A percentile compares a stretch with the other conserved stretches of the same genome.
phyloP scores from a whole-genome alignment of 2,888 invertebrate genomes.

The Lepidochitona cinerea region DNA sequence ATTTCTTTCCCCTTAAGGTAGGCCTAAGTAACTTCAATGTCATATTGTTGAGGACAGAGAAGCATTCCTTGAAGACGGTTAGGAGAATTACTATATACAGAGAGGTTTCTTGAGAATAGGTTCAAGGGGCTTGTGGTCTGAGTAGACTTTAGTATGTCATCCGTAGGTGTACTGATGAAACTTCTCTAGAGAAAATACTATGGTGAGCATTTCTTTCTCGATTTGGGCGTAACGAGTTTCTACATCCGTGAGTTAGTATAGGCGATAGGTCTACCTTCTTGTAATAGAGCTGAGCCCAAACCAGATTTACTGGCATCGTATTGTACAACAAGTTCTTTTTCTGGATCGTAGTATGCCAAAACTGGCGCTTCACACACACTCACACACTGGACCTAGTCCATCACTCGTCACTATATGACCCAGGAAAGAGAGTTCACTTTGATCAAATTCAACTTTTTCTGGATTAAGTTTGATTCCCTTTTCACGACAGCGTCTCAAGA shows the following conservation, averaged over 20 bases:
- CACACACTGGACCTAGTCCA: conserved; percentile 23
- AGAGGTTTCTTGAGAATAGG: too few species aligned
- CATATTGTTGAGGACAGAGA: too few species aligned
- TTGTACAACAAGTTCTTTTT: neutral
- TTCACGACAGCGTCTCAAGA: conserved; percentile 21
- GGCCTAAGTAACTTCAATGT: too few species aligned
- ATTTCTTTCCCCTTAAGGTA: too few species aligned
- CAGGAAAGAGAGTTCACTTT: conserved; percentile 3
- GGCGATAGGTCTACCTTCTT: neutral
- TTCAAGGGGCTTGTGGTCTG: too few species aligned
- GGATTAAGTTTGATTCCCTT: conserved; percentile 19
- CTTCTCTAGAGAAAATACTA: neutral
- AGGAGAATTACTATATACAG: too few species aligned
- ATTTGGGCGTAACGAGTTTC: neutral
- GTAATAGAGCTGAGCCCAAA: neutral
- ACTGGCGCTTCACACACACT: neutral
- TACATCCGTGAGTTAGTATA: neutral
- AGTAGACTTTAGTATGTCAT: too few species aligned
- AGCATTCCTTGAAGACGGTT: too few species aligned
- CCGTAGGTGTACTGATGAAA: neutral
- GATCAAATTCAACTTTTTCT: conserved; percentile 1
- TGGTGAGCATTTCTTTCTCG: neutral
- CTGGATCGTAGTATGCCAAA: neutral
- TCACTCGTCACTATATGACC: conserved; percentile 20
- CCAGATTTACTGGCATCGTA: neutral